A percentile compares a stretch with the other conserved stretches of the same genome.
Evolutionary conservation across 2,888 invertebrate species (phyloP).

Genomic region (Xanthia togata): DNA sequence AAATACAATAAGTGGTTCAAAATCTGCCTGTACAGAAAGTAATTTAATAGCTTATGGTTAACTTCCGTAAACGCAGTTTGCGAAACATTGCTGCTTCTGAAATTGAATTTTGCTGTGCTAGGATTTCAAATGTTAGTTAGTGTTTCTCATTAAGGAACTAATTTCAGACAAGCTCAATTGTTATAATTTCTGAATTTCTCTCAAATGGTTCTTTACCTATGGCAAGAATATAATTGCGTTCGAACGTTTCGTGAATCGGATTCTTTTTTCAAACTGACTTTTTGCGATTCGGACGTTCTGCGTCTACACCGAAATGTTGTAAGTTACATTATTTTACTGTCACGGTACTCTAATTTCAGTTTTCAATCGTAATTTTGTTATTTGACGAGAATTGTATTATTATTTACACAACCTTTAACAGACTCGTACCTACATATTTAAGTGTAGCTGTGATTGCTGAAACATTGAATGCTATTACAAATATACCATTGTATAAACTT

Average conservation of each 20-base stretch:
- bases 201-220: neutral
- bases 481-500: neutral
- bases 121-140: neutral
- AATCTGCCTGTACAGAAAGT: neutral
- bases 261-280: too few relatives aligned
- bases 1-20: constrained; percentile 16
- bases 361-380: neutral
- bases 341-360: neutral
- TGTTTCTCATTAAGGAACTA: neutral
- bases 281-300: too few relatives aligned
- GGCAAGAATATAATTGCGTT: neutral
- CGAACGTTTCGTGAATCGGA: neutral
- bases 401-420: neutral
- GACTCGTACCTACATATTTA: neutral
- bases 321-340: neutral
- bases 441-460: too few relatives aligned
- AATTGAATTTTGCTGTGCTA: neutral
- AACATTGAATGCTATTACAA: neutral
- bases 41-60: neutral
- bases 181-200: neutral
- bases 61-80: neutral
- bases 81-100: neutral
- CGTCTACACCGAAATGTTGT: neutral
- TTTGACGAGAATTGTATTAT: neutral
- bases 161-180: constrained; percentile 20